phyloP scores from a whole-genome alignment of 2,888 invertebrate genomes.

The Drosophila affinis region DNA sequence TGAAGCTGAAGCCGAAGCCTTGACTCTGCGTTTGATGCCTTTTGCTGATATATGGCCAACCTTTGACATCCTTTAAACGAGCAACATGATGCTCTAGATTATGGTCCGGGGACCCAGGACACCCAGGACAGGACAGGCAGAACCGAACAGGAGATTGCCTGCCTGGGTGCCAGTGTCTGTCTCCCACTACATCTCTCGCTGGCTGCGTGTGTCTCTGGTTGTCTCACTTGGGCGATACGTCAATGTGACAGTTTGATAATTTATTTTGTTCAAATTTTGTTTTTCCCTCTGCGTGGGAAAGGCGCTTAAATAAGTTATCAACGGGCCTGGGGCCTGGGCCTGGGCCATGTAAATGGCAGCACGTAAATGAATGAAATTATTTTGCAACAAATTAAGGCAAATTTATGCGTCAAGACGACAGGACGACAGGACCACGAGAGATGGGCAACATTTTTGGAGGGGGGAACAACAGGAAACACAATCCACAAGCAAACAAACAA shows the following conservation, averaged over 20 bases:
- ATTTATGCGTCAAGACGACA: slow-evolving; percentile 74
- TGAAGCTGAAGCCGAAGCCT: slow-evolving; percentile 46
- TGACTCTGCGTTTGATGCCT: slow-evolving; percentile 74
- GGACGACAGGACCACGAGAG: slow-evolving; percentile 1
- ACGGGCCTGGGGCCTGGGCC: slow-evolving; percentile 38
- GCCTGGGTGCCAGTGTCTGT: slow-evolving; percentile 32
- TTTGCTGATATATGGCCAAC: slow-evolving; percentile 78
- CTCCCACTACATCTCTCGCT: slow-evolving; percentile 17
- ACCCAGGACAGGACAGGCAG: slow-evolving; percentile 19
- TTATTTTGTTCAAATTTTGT: slow-evolving; percentile 76
- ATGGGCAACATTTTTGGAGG: slow-evolving; percentile 1
- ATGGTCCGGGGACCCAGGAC: slow-evolving; percentile 49
- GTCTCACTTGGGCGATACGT: slow-evolving; percentile 62
- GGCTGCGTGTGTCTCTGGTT: slow-evolving; percentile 6
- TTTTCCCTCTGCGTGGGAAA: slow-evolving; percentile 21
- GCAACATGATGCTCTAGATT: slow-evolving; percentile 81
- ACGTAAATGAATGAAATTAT: slow-evolving; percentile 81
- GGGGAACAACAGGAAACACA: slow-evolving; percentile 48
- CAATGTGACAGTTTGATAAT: slow-evolving; percentile 80
- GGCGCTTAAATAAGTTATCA: slow-evolving; percentile 80
- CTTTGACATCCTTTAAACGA: slow-evolving; percentile 81
- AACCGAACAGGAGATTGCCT: slow-evolving; percentile 51
- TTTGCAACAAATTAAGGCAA: slow-evolving; percentile 81
- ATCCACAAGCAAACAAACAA: slow-evolving; percentile 52
- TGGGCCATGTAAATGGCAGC: slow-evolving; percentile 64